phyloP scores from a whole-genome alignment of 2,888 invertebrate species.

The Brachyptera putata region DNA sequence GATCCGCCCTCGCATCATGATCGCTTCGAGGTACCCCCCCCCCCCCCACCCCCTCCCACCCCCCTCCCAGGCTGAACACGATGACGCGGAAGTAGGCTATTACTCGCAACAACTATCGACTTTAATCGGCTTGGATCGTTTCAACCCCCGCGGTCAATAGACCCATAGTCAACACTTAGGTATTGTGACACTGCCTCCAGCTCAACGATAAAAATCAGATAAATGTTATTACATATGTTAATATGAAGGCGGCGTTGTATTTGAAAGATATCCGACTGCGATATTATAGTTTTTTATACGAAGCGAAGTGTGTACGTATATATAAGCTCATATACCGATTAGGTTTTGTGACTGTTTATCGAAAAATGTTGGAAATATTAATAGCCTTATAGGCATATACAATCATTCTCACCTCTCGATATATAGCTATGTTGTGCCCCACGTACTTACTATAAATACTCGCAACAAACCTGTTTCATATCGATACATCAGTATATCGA shows the following conservation, averaged over 20 bases:
- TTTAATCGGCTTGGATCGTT: background rate
- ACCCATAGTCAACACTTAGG: constrained; percentile 21
- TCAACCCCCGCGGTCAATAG: constrained; percentile 23
- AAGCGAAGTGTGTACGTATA: background rate
- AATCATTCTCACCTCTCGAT: no score
- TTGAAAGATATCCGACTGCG: constrained; percentile 1
- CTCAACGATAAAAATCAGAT: constrained; percentile 2
- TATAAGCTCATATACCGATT: background rate
- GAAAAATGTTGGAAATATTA: background rate
- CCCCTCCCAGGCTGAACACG: background rate
- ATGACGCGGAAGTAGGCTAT: constrained; percentile 25
- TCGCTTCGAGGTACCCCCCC: constrained; percentile 4
- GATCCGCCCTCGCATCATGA: constrained; percentile 26
- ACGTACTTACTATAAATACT: no score
- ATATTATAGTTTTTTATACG: background rate
- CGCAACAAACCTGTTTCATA: no score
- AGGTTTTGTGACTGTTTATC: background rate
- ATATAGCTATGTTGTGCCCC: no score
- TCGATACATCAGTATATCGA: no score
- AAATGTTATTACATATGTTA: constrained; percentile 13
- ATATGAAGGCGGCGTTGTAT: background rate
- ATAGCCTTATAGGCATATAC: background rate
- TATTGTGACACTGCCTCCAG: background rate
- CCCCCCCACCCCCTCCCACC: background rate
- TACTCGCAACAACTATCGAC: background rate